A percentile compares a stretch with the other conserved stretches of the same genome.
Conservation (phyloP, 2,113 vertebrate genomes). For the Ranitomeya variabilis region DNA sequence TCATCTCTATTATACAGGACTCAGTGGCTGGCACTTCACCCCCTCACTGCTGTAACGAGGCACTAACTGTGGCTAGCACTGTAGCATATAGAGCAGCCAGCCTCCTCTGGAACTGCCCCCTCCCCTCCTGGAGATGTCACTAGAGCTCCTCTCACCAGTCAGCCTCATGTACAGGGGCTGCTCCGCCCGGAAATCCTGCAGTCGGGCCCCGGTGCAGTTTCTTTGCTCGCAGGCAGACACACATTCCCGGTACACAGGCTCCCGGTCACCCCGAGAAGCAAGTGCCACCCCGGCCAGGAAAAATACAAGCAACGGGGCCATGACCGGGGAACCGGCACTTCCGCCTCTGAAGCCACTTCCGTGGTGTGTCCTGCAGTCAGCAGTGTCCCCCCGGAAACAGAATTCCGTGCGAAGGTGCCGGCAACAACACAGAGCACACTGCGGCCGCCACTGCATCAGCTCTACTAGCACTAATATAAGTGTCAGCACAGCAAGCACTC, state of each 20-base stretch:
- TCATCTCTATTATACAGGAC: background rate
- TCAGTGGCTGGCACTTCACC: background rate
- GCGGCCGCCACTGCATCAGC: background rate
- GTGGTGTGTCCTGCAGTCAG: constrained; percentile 64
- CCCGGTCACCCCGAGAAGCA: constrained; percentile 89
- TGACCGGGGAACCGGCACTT: constrained; percentile 64
- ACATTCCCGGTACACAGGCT: constrained; percentile 92
- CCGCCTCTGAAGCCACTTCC: constrained; percentile 49
- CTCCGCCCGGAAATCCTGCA: constrained; percentile 82
- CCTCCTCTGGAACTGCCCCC: background rate
- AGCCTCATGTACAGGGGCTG: constrained; percentile 95
- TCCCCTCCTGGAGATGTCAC: background rate
- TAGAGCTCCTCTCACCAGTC: constrained; percentile 67
- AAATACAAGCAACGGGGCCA: constrained; percentile 63
- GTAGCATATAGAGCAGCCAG: too few species aligned
- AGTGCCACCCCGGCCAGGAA: constrained; percentile 67
- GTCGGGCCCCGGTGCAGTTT: constrained; percentile 88
- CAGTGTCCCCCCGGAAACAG: constrained; percentile 50
- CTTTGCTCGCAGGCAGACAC: constrained; percentile 83
- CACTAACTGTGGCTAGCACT: background rate
- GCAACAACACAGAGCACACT: too few species aligned
- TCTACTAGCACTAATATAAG: too few species aligned
- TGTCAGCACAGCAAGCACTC: too few species aligned
- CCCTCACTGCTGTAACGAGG: background rate
- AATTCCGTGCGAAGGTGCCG: background rate